These are phyloP conservation scores for crab-eating macaque (Macaca fascicularis) DNA, from an alignment of 2,113 vertebrate species.

Conservation along the genomic window DNA sequence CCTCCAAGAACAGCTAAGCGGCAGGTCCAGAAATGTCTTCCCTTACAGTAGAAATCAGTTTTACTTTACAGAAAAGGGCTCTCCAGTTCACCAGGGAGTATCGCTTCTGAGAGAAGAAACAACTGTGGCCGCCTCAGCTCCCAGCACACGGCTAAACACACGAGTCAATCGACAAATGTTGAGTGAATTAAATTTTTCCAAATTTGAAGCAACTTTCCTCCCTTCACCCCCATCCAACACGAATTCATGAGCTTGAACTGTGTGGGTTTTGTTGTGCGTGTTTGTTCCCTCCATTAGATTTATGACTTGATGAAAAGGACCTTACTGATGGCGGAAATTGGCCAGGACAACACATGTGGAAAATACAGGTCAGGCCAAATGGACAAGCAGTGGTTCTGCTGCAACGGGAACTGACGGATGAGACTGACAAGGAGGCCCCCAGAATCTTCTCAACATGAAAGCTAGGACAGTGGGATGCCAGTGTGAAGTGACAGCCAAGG, in stretches of 20 bases:
- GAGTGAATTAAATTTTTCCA: conserved; percentile 41
- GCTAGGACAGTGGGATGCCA: neutral
- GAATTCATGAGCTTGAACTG: conserved; percentile 20
- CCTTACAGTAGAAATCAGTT: neutral
- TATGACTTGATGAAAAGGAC: conserved; percentile 55
- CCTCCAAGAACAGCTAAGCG: neutral
- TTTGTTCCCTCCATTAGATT: conserved; percentile 41
- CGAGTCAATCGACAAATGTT: neutral
- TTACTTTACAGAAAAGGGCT: neutral
- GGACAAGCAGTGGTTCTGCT: neutral
- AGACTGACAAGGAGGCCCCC: neutral
- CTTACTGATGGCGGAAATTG: conserved; percentile 27
- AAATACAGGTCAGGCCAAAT: neutral
- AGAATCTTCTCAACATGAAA: neutral
- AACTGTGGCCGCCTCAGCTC: neutral
- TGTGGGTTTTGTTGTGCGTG: neutral
- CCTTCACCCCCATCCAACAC: neutral
- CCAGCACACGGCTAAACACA: neutral
- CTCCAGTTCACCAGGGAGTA: neutral
- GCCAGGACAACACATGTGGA: conserved; percentile 33
- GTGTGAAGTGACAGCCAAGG: neutral
- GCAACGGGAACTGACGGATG: neutral
- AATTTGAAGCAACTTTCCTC: neutral
- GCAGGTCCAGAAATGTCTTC: conserved; percentile 48
- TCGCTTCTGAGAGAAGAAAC: neutral